Evolutionary conservation across 2,797 vertebrate genomes (phyloP).

Genomic region (Cetoscarus ocellatus): DNA sequence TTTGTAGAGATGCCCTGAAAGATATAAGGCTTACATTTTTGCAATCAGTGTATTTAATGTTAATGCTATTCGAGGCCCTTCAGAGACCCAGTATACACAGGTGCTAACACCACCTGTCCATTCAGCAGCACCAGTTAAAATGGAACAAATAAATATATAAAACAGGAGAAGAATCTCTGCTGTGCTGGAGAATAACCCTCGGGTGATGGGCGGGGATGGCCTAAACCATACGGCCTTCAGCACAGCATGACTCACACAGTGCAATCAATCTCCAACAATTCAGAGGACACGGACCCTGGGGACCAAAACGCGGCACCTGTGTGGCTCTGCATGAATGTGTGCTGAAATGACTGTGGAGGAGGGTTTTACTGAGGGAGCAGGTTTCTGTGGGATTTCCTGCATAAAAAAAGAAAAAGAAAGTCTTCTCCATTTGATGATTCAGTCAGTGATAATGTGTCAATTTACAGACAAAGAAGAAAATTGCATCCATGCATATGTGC

Average conservation of each 20-base stretch:
- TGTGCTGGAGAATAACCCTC: constrained; percentile 59
- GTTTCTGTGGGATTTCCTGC: constrained; percentile 33
- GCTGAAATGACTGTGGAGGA: constrained; percentile 47
- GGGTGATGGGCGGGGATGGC: constrained; percentile 65
- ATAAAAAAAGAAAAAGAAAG: background rate
- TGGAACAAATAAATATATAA: background rate
- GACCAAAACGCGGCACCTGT: constrained; percentile 42
- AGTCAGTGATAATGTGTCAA: constrained; percentile 31
- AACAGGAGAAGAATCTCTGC: background rate
- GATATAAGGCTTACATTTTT: no score
- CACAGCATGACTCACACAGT: constrained; percentile 71
- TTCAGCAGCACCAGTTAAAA: constrained; percentile 8
- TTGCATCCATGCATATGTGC: constrained; percentile 31
- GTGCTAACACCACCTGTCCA: constrained; percentile 5
- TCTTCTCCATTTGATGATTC: constrained; percentile 32
- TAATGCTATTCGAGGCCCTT: no score
- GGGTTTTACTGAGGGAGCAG: constrained; percentile 31
- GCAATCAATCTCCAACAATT: constrained; percentile 68
- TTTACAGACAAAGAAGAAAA: constrained; percentile 10
- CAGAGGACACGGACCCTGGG: constrained; percentile 48
- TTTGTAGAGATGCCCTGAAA: no score
- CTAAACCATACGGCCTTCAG: constrained; percentile 48
- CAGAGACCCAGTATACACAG: no score
- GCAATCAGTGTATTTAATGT: no score
- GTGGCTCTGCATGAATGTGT: constrained; percentile 55